phyloP scores from a whole-genome alignment of 2,113 vertebrate species.

The Prionailurus viverrinus region DNA sequence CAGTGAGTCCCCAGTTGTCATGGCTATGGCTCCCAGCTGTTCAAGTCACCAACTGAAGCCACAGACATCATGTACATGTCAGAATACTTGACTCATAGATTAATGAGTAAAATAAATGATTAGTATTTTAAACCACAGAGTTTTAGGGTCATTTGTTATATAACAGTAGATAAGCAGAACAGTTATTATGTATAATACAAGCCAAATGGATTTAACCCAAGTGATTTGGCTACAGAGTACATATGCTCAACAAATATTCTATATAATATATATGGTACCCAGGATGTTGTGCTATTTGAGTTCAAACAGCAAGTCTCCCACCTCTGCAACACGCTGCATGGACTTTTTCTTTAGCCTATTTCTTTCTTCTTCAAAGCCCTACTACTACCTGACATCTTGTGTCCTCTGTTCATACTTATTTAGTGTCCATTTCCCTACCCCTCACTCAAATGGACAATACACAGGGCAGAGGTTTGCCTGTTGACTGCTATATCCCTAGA shows the following conservation, averaged over 20 bases:
- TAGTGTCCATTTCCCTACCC: neutral
- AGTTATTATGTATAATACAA: neutral
- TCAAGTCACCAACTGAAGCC: neutral
- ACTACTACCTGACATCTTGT: neutral
- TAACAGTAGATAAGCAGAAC: neutral
- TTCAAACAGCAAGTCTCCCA: neutral
- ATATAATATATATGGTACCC: neutral
- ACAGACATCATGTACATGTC: neutral
- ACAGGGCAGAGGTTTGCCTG: neutral
- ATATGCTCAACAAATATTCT: neutral
- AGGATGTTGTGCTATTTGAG: neutral
- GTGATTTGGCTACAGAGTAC: neutral
- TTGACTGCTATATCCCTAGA: neutral
- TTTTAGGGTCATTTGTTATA: neutral
- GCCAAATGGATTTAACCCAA: neutral
- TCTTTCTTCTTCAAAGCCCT: neutral
- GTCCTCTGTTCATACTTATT: neutral
- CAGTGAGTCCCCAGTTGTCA: neutral
- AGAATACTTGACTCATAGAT: neutral
- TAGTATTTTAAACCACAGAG: neutral
- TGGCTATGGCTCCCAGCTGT: neutral
- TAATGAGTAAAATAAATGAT: neutral
- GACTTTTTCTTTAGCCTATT: neutral
- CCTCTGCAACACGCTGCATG: fast-evolving
- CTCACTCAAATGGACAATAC: neutral